Evolutionary conservation across 2,113 vertebrate species (phyloP).

Genomic region (Hemibagrus wyckioides): DNA sequence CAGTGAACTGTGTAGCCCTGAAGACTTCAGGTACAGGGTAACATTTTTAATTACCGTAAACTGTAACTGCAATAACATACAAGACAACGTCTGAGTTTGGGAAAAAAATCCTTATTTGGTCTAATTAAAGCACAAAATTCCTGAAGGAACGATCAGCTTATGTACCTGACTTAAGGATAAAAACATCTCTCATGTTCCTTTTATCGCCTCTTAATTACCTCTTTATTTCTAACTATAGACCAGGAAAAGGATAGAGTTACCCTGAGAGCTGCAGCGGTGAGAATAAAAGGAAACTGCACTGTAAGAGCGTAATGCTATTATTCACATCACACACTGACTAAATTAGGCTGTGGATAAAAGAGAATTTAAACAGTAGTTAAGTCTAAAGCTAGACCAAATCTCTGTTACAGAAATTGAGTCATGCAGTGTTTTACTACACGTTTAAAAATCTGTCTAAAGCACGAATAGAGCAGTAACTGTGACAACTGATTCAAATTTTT

Average conservation of each 20-base stretch:
- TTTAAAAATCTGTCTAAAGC: neutral
- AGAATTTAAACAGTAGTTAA: neutral
- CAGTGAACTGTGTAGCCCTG: neutral
- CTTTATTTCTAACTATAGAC: slow-evolving; percentile 9
- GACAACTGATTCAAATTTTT: neutral
- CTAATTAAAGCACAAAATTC: slow-evolving; percentile 15
- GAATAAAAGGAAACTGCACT: neutral
- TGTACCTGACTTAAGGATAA: neutral
- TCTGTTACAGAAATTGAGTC: neutral
- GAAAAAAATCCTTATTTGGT: neutral
- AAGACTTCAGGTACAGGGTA: neutral
- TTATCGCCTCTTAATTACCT: slow-evolving; percentile 1
- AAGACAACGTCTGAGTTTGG: neutral
- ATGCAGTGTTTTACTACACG: neutral
- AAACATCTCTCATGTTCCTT: neutral
- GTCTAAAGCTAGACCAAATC: neutral
- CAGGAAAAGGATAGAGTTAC: neutral
- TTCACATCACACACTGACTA: neutral
- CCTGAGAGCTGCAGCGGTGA: neutral
- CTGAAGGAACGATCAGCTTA: neutral
- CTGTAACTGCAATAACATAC: neutral
- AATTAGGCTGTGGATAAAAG: neutral
- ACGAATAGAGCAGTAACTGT: neutral
- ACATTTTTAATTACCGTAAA: neutral
- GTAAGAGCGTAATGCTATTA: neutral